phyloP scores from a whole-genome alignment of 2,113 vertebrate species.

The Hemicordylus capensis region DNA sequence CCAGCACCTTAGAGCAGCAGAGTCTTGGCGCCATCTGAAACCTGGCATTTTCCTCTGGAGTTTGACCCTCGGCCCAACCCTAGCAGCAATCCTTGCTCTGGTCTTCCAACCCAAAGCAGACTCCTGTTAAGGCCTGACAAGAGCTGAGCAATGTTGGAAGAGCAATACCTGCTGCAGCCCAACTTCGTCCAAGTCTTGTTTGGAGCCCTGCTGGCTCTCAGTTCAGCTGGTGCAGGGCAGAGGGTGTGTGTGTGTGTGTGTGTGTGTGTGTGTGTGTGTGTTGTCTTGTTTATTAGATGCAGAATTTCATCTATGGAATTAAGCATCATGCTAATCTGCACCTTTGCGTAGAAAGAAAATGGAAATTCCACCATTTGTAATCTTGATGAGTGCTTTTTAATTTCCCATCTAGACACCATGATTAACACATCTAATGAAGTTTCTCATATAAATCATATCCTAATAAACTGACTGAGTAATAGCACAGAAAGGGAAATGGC shows the following conservation, averaged over 20 bases:
- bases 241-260: background rate
- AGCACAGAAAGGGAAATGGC: constrained; percentile 17
- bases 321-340: background rate
- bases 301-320: background rate
- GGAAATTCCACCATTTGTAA: background rate
- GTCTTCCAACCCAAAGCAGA: too few relatives aligned
- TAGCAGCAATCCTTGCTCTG: too few relatives aligned
- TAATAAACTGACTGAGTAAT: background rate
- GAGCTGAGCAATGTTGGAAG: background rate
- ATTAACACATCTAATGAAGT: constrained; percentile 16
- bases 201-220: background rate
- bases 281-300: background rate
- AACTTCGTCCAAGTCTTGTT: background rate
- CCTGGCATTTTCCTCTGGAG: too few relatives aligned
- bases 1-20: too few relatives aligned
- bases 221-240: background rate
- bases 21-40: too few relatives aligned
- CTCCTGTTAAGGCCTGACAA: too few relatives aligned
- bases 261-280: background rate
- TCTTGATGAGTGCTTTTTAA: constrained; percentile 29
- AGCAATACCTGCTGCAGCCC: background rate
- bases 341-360: constrained; percentile 5
- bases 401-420: constrained; percentile 23
- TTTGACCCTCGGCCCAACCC: too few relatives aligned
- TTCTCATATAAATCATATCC: constrained; percentile 24